Base-by-base conservation (phyloP, 2,113 vertebrate genomes). In the Elephantulus edwardii region DNA sequence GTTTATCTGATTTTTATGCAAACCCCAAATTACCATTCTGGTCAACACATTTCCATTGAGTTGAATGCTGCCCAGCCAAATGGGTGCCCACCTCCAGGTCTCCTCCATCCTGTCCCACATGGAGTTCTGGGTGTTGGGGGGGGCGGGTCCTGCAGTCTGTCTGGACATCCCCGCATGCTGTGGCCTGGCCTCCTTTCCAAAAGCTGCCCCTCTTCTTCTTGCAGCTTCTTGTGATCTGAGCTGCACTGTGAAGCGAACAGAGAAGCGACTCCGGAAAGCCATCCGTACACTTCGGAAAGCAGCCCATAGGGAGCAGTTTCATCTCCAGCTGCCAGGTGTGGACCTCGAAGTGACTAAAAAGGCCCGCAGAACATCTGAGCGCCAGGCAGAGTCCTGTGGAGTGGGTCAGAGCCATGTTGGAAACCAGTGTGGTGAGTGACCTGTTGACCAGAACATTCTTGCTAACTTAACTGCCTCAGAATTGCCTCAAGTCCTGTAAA, bases 241-340 rank as follows among this genome's bases (percentile, higher is more conserved):
- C 90, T 99, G 99, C 30, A 96, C 97, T 26, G 97, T 98, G 14
- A 98, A 98, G 24, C 98, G 98, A 74, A 98, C 98, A 0, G 99
- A 99, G 89, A 99, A 99, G 97, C 98, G 98, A 62, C 98, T 99
- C 40, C 98, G 98, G 93, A 99, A 99, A 95, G 99, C 98, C 83
- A 98, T 99, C 93, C 97, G 99, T 26, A 98, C 98, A 1, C 95
- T 99, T 74, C 97, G 99, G 93, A 99, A 99, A 96, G 99, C 99
- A 8, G 98, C 98, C 96, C 98, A 97, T 97, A 97, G 98, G 94
- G 99, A 99, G 72, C 99, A 99, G 96, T 98, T 99, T 91, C 98
- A 98, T 75, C 85, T 99, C n/a, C 98, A 98, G 4, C 95, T 99
- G 38, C 98, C 98, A 0, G 98, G 98, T 35, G 66, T 96, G 0